Conservation (phyloP, 2,888 invertebrate genomes). For the Amorpha juglandis region DNA sequence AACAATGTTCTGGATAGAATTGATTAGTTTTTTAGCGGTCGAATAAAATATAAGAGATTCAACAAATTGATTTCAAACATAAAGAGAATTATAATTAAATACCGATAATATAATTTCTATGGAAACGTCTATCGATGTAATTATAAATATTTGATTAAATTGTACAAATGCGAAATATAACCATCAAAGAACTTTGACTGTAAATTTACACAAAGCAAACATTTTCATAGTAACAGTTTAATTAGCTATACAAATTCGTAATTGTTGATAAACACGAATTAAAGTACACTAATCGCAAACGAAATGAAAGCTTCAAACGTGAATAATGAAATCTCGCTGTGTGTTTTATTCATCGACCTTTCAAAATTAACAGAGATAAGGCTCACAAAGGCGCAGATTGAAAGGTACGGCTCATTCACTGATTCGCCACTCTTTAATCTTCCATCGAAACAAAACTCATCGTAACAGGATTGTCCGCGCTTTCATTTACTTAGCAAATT, state of each 20-base stretch:
- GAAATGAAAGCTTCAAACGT: constrained; percentile 61
- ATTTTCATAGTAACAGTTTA: constrained; percentile 6
- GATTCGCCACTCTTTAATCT: constrained; percentile 81
- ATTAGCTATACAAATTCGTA: constrained; percentile 14
- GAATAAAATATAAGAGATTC: neutral
- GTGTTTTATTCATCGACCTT: constrained; percentile 78
- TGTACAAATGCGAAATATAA: neutral
- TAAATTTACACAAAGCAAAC: neutral
- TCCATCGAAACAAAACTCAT: constrained; percentile 80
- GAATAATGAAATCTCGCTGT: constrained; percentile 72
- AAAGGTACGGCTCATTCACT: constrained; percentile 72
- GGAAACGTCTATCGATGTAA: neutral
- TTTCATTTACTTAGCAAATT: constrained; percentile 84
- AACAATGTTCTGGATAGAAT: neutral
- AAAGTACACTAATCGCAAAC: constrained; percentile 46
- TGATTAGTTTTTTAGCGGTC: neutral
- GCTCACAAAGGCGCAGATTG: constrained; percentile 69
- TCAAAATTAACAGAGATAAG: constrained; percentile 79
- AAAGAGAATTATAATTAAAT: too few species aligned
- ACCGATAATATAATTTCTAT: neutral
- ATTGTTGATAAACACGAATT: constrained; percentile 12
- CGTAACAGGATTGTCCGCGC: constrained; percentile 81
- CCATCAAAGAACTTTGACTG: neutral
- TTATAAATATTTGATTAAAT: neutral
- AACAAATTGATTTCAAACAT: too few species aligned